Base-by-base conservation (phyloP, 64 coral and sea anemone genomes). In the Stichodactyla helianthus region DNA sequence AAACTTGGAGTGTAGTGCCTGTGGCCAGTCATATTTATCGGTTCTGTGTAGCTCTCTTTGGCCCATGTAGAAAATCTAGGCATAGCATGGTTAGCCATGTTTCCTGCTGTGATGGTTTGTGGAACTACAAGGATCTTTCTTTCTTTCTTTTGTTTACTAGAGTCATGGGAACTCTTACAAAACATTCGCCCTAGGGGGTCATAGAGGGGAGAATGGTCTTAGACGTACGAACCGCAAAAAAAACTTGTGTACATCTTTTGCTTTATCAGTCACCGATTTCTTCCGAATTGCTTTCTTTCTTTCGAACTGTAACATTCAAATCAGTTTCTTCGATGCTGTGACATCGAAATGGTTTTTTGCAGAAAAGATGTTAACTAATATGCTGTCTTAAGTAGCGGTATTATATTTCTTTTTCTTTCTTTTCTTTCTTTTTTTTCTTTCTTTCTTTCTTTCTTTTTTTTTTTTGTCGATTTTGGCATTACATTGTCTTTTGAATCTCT, bases 11-110 rank as follows among this genome's bases (percentile, higher is more conserved):
- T 99, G 58, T 95, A 99, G 84, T 90, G 89, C 60, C 91, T 84
- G 52, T 99, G 82, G 10, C 85, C 93, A 17, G 97, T 77, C 84
- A 90, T 88, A 44, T 92, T 87, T 67, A 85, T 88, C 4, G 97
- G 97, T 86, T 99, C 61, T 17, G 89, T 63, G 54, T 90, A 99
- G 15, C 90, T 92, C 78, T 95, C 97, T 86, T 87, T 84, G 28
- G 79, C 86, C 85, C 90, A 92, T 78, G 97, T 99, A 3, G 90
- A 91, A n/a, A 87, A 91, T 84, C 79, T 91, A 9, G 84, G 76
- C 15, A 87, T 50, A 6, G 57, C 63, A 15, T 83, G 77, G 84
- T 91, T 91, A 28, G 90, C 90, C 90, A 91, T 91, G 7, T 63
- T 82, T 9, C 8, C 55, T 4, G 25, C 14, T 74, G 26, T 28